Base-by-base conservation (phyloP, 2,888 invertebrate species). In the Amblyjoppa fuscipennis region DNA sequence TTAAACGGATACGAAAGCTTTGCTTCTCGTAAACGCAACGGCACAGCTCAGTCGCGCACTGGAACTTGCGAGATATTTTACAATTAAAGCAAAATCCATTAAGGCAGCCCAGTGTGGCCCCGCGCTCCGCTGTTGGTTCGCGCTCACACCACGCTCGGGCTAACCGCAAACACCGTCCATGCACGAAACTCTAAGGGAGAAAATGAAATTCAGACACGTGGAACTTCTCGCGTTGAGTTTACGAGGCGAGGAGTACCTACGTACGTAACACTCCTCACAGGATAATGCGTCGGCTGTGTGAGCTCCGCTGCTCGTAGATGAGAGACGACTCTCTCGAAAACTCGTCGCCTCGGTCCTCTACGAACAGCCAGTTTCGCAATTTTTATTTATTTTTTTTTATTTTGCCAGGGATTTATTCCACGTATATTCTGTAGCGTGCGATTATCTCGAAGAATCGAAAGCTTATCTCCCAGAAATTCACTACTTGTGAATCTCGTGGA, bases 11-110 rank as follows among this genome's bases (percentile, higher is more conserved):
- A 80, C 85, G 73, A 83, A 85, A 83, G 83, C 80, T 85, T 77
- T 76, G 76, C 78, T 75, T 84, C 87, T 89, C 83, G 88, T 84
- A 83, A 87, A 88, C 87, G 90, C 88, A 88, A 83, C 70, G 41
- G 83, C 76, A 68, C 75, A 76, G 59, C 79, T 73, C 83, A 79
- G 85, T 85, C 73, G 83, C 80, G 73, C 83, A 74, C 34, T 64
- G 89, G 87, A 92, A 92, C 92, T 92, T 91, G 84, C 89, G 88
- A 91, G 90, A 92, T 92, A 92, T 91, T 92, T 93, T 91, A 93
- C 92, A 93, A 92, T 93, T 93, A 93, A 91, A 91, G 90, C 90
- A 91, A 93, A 93, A 93, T 93, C 92, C 93, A 93, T 93, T 93
- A 93, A 92, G 91, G 90, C 90, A 89, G 90, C 87, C 82, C 82